Conservation (phyloP, 2,797 vertebrate genomes). For the Pachyuromys duprasi region DNA sequence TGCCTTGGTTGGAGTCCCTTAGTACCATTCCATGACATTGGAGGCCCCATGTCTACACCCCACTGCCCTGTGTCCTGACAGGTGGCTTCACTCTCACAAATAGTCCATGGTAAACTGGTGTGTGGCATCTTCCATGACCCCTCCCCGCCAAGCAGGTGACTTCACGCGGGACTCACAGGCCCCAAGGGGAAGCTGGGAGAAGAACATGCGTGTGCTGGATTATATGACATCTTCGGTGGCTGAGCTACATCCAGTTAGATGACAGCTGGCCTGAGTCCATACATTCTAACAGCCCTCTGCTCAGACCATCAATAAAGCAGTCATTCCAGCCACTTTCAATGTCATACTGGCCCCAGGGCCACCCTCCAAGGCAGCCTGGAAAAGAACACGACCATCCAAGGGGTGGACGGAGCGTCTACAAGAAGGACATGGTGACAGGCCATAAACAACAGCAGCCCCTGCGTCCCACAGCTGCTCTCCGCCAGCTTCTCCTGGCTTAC, state of each 20-base stretch:
- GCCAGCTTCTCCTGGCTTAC: background rate
- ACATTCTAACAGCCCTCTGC: background rate
- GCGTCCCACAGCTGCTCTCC: background rate
- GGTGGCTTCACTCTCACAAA: fast-evolving
- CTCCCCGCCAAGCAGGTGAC: background rate
- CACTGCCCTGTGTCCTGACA: background rate
- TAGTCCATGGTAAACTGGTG: background rate
- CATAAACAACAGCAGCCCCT: fast-evolving
- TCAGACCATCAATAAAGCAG: background rate
- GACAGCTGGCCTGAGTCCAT: background rate
- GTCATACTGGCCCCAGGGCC: background rate
- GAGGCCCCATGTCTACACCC: fast-evolving
- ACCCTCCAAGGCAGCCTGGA: background rate
- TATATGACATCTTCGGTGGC: fast-evolving
- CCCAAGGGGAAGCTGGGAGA: background rate
- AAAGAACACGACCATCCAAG: background rate
- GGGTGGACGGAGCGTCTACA: background rate
- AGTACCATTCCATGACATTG: background rate
- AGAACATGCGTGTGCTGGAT: background rate
- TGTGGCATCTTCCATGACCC: too few species aligned
- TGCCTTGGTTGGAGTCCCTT: background rate
- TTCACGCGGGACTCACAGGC: background rate
- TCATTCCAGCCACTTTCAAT: background rate
- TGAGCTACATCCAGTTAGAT: fast-evolving
- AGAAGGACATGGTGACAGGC: fast-evolving